Base-by-base conservation (phyloP, 2,888 invertebrate species). In the Tanypteryx hageni region DNA sequence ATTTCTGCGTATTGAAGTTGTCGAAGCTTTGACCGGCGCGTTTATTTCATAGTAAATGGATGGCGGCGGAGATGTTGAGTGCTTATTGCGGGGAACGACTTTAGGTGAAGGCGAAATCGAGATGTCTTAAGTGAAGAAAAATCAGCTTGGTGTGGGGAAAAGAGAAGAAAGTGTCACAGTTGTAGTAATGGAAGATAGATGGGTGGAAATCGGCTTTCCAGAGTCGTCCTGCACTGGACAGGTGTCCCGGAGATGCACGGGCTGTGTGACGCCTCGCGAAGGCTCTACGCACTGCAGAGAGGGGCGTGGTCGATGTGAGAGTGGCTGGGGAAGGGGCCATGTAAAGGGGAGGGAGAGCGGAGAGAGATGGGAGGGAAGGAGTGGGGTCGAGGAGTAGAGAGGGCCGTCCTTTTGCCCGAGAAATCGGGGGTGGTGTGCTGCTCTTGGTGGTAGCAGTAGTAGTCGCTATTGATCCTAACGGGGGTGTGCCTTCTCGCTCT, bases 391-490 rank as follows among this genome's bases (percentile, higher is more conserved):
- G 89, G 89, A 59, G 89, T 61, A 89, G 61, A 64, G 89, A 89
- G 89, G 31, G 64, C 68, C 64, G 44, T 44, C 68, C 68, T 68
- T 89, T 64, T 64, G 44, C 64, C 89, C 64, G 56, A 56, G 56
- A 68, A 64, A 68, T 56, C 44, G 64, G 89, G 61, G 89, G 86
- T 89, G 89, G 22, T 61, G 61, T 86, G 86, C 86, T 64, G 27
- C 64, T 89, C 64, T 68, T 89, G 89, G 64, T 89, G 89, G 89
- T 89, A 89, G 89, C 89, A 89, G 89, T 89, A 89, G 89, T 89
- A 89, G 89, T 89, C 89, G 89, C 89, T 89, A 89, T 89, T 89
- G 89, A 89, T 89, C 89, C 89, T 89, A 44, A 89, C 58, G 89
- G 89, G 89, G 86, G 86, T 22, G 89, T 86, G 89, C 89, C 89